Conservation (phyloP, 2,113 vertebrate genomes). For the Microcebus lehilahytsara region DNA sequence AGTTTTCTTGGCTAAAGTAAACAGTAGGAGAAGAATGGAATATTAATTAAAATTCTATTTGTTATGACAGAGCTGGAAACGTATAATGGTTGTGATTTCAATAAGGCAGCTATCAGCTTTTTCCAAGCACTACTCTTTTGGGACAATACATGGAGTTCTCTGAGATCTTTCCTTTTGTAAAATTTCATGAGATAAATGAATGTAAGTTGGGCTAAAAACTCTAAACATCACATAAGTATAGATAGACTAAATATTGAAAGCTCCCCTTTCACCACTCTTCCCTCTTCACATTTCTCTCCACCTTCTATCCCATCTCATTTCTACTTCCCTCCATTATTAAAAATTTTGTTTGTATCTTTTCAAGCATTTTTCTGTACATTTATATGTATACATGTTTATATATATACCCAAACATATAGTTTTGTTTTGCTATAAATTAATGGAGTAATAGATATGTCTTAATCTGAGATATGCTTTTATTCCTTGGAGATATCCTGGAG, state of each 20-base stretch:
- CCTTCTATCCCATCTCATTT: background rate
- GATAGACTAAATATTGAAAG: background rate
- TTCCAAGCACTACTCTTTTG: background rate
- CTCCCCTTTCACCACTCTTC: background rate
- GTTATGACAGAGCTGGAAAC: conserved; percentile 18
- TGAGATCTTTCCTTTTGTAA: conserved; percentile 10
- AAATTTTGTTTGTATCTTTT: conserved; percentile 5
- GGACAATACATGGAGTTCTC: background rate
- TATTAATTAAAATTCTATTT: conserved; percentile 45
- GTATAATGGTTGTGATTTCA: conserved; percentile 16
- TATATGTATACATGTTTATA: background rate
- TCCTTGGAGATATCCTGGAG: background rate
- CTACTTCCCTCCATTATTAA: background rate
- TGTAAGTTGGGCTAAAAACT: background rate
- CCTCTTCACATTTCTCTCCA: background rate
- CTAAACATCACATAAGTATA: background rate
- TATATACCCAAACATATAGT: background rate
- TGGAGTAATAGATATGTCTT: background rate
- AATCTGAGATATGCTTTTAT: conserved; percentile 34
- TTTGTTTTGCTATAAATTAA: conserved; percentile 13
- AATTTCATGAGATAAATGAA: background rate
- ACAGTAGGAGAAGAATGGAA: background rate
- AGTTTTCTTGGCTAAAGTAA: conserved; percentile 48
- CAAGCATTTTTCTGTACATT: conserved; percentile 12
- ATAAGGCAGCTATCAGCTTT: background rate